A percentile compares a stretch with the other conserved stretches of the same genome.
Conservation (phyloP, 2,113 vertebrate species). For the Chrysochloris asiatica region DNA sequence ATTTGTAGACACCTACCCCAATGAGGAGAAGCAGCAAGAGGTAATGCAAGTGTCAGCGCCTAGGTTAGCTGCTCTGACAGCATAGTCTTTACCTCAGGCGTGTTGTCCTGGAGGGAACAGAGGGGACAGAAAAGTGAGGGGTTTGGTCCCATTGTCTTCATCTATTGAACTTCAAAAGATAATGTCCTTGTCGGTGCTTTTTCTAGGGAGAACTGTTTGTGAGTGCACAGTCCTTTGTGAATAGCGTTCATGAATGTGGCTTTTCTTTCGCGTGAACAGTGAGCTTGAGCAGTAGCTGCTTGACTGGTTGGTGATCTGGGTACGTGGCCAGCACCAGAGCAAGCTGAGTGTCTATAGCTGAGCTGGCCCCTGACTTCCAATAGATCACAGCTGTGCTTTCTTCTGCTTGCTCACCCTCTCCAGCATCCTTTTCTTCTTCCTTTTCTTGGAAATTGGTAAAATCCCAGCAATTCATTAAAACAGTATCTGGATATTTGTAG, state of each 20-base stretch:
- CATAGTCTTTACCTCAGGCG: conserved; percentile 38
- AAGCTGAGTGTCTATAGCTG: not conserved
- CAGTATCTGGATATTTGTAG: not conserved
- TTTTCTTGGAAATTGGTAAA: conserved; percentile 11
- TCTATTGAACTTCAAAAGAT: not conserved
- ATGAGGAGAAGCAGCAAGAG: conserved; percentile 98
- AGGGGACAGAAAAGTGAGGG: conserved; percentile 18
- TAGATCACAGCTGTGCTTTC: not conserved
- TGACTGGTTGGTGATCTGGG: not conserved
- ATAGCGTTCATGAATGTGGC: not conserved
- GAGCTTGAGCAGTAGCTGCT: not conserved
- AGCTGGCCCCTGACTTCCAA: not conserved
- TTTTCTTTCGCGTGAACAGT: not conserved
- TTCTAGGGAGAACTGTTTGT: not conserved
- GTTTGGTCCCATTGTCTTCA: not conserved
- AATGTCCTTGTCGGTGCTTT: not conserved
- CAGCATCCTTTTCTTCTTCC: conserved; percentile 28
- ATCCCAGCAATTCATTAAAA: conserved; percentile 6
- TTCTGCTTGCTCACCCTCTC: not conserved
- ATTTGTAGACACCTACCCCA: conserved; percentile 98
- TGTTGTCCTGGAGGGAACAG: not conserved
- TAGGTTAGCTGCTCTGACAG: conserved; percentile 35
- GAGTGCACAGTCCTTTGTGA: conserved; percentile 2
- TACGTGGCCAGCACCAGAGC: not conserved
- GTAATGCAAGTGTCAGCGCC: conserved; percentile 83